Base-by-base conservation (phyloP, 2,888 invertebrate species). In the Parthenolecanium corni region DNA sequence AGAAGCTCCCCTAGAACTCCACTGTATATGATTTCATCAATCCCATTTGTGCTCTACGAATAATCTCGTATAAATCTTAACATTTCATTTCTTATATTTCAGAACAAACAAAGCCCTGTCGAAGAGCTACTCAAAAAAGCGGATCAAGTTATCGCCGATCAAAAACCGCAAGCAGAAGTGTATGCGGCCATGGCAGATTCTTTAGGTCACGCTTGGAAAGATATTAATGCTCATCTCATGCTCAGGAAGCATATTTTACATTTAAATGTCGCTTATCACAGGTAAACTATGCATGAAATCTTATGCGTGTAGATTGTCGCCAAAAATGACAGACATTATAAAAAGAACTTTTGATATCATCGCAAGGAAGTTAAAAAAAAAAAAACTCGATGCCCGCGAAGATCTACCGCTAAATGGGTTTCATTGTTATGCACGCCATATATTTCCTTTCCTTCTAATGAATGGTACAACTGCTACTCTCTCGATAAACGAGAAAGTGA, bases 141-240 rank as follows among this genome's bases (percentile, higher is more conserved):
- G n/a, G 91, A 92, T 74, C 84, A 85, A 70, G 77, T 89, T 67
- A 84, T 89, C 68, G 82, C 84, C 62, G 84, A 83, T 25, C 85
- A 87, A 71, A 66, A 64, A 62, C 58, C 65, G 24, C 58, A 58
- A 51, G 71, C 73, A 1, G 85, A 86, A 74, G 86, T 91, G 25
- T 88, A 90, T 73, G 83, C 85, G 64, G 89, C 90, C 38, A 92
- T 92, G 91, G 89, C 89, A 16, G 86, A 88, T 71, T 84, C 84
- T 4, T 72, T 85, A 52, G 82, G 82, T 63, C 76, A 80, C 65
- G 84, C 84, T 3, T 92, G 91, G 92, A 82, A 82, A 69, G 89
- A 91, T 72, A 83, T 92, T 64, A 84, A 89, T 72, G 78, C 79
- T 66, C 82, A 88, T 70, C 76, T 92, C 68, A 86, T 89, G 70